Evolutionary conservation across 2,113 vertebrate genomes (phyloP).

Genomic region (Hypomesus transpacificus): DNA sequence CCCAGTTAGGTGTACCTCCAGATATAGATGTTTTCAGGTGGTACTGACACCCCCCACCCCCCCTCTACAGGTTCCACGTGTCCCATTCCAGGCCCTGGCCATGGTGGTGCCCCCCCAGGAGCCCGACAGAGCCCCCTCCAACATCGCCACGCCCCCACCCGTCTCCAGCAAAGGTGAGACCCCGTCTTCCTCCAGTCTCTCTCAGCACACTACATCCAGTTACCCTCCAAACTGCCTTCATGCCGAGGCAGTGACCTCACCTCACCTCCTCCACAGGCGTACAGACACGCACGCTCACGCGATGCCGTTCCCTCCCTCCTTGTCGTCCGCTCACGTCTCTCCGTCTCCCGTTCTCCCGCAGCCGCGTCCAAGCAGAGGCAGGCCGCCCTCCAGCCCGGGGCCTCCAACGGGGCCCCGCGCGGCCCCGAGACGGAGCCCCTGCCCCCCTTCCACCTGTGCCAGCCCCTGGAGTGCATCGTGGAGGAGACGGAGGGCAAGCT

Average conservation of each 20-base stretch:
- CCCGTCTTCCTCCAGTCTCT: too few relatives aligned
- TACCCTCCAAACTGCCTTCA: neutral
- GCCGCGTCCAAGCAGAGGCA: slow-evolving; percentile 93
- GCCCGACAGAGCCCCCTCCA: slow-evolving; percentile 91
- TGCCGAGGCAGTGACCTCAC: neutral
- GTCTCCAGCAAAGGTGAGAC: slow-evolving; percentile 88
- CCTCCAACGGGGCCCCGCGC: slow-evolving; percentile 53
- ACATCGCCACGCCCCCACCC: slow-evolving; percentile 79
- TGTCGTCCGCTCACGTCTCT: neutral
- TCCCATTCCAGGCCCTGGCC: slow-evolving; percentile 94
- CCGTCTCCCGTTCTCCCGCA: slow-evolving; percentile 49
- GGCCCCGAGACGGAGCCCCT: slow-evolving; percentile 85
- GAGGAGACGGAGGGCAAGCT: slow-evolving; percentile 99
- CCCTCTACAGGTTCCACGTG: slow-evolving; percentile 85
- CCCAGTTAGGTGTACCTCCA: neutral
- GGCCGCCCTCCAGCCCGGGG: slow-evolving; percentile 84
- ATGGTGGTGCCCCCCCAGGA: slow-evolving; percentile 99
- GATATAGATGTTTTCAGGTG: neutral
- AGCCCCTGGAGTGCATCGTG: slow-evolving; percentile 98
- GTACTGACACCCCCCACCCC: slow-evolving; percentile 6
- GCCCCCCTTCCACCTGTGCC: slow-evolving; percentile 95
- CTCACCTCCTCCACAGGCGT: neutral
- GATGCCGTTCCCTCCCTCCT: neutral
- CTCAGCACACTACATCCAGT: too few relatives aligned
- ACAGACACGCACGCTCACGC: too few relatives aligned